phyloP scores from a whole-genome alignment of 2,797 vertebrate species.

The Hephaestus fuliginosus region DNA sequence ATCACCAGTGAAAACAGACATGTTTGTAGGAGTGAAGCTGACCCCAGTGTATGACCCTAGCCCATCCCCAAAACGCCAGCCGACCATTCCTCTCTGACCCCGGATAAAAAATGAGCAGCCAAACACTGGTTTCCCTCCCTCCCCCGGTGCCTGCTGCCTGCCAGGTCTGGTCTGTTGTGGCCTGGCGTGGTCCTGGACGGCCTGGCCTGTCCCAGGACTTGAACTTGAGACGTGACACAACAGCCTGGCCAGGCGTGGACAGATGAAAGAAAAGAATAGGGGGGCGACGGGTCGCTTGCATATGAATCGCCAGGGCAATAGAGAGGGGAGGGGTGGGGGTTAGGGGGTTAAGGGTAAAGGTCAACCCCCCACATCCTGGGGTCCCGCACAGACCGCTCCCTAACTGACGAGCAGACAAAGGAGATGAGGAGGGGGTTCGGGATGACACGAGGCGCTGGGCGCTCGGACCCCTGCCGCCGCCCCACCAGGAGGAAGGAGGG shows the following conservation, averaged over 20 bases:
- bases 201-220: conserved; percentile 76
- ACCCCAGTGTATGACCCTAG: conserved; percentile 56
- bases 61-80: conserved; percentile 58
- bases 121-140: conserved; percentile 48
- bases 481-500: conserved; percentile 26
- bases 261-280: conserved; percentile 80
- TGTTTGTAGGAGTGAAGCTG: conserved; percentile 48
- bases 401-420: conserved; percentile 84
- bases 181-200: conserved; percentile 53
- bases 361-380: conserved; percentile 77
- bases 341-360: conserved; percentile 79
- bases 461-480: conserved; percentile 53
- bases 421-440: conserved; percentile 66
- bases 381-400: conserved; percentile 67
- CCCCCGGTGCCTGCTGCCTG: conserved; percentile 16
- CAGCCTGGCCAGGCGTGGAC: conserved; percentile 76
- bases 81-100: conserved; percentile 57
- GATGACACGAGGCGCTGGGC: conserved; percentile 63
- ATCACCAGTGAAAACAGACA: conserved; percentile 50
- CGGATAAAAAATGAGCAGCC: conserved; percentile 72
- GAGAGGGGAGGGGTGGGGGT: conserved; percentile 63
- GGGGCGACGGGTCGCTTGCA: conserved; percentile 78
- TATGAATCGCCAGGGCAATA: conserved; percentile 76
- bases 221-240: conserved; percentile 87
- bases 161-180: conserved; percentile 62